Evolutionary conservation across 2,888 invertebrate genomes (phyloP).

Genomic region (Strigamia maritima): DNA sequence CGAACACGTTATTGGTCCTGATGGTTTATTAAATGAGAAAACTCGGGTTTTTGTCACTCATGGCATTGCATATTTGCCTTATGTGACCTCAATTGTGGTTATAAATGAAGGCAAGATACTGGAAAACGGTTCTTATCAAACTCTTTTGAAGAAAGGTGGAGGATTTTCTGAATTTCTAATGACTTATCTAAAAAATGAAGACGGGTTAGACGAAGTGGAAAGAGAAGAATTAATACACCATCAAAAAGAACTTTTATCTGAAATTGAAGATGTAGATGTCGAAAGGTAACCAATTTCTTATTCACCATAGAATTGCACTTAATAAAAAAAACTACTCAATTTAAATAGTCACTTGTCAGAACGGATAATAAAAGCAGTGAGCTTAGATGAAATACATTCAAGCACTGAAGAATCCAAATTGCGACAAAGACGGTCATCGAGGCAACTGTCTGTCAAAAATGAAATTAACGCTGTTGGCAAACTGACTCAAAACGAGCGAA

Average conservation of each 20-base stretch:
- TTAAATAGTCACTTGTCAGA: conserved; percentile 17
- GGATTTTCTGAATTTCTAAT: conserved; percentile 59
- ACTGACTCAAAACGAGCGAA: not conserved
- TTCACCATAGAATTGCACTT: not conserved
- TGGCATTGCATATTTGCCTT: conserved; percentile 85
- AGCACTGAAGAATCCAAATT: not conserved
- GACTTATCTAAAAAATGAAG: conserved; percentile 55
- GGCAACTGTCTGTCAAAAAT: not conserved
- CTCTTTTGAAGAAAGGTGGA: conserved; percentile 73
- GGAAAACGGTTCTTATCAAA: conserved; percentile 84
- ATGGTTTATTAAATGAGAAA: conserved; percentile 55
- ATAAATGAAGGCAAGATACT: conserved; percentile 81
- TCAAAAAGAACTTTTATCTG: conserved; percentile 13
- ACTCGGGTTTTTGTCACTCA: conserved; percentile 93
- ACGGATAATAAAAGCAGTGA: conserved; percentile 19
- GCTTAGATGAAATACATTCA: not conserved
- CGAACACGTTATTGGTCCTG: conserved; percentile 54
- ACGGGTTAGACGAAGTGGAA: conserved; percentile 47
- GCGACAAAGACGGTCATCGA: not conserved
- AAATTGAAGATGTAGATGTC: conserved; percentile 35
- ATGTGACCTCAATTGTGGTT: conserved; percentile 86
- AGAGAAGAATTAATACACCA: conserved; percentile 36
- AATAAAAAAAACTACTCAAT: not conserved
- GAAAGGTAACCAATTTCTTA: not conserved
- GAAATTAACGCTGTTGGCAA: not conserved